These are phyloP conservation scores for Leucophenga varia DNA, from an alignment of 1,140 invertebrate genomes.

Conservation along the genomic window DNA sequence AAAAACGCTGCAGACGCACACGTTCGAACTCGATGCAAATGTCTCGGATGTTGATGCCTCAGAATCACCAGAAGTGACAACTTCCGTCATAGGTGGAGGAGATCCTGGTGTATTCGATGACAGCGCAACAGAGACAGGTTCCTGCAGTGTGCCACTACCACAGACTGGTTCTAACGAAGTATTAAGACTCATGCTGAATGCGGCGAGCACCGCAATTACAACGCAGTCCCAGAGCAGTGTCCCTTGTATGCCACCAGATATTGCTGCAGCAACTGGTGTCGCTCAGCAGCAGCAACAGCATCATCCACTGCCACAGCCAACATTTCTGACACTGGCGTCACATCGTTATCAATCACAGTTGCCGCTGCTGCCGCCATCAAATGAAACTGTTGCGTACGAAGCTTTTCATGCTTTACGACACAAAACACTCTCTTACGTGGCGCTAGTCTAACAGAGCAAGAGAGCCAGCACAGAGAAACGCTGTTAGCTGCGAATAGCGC, in stretches of 20 bases:
- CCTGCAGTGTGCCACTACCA: slow-evolving; percentile 48
- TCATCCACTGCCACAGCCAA: slow-evolving; percentile 5
- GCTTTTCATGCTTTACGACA: slow-evolving; percentile 33
- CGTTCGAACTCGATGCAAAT: slow-evolving; percentile 30
- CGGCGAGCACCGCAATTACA: slow-evolving; percentile 40
- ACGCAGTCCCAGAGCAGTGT: slow-evolving; percentile 5
- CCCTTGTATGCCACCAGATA: slow-evolving; percentile 15
- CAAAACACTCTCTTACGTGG: slow-evolving; percentile 40
- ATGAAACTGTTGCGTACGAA: slow-evolving; percentile 54
- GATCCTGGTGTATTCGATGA: no score
- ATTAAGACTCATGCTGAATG: slow-evolving; percentile 44
- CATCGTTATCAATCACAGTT: slow-evolving; percentile 27
- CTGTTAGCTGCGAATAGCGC: slow-evolving; percentile 30
- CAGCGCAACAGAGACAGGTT: slow-evolving; percentile 41
- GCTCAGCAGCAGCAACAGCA: slow-evolving; percentile 25
- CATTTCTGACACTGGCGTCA: not conserved
- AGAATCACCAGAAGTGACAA: no score
- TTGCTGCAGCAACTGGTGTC: not conserved
- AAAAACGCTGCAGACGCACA: not conserved
- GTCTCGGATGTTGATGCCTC: slow-evolving; percentile 40
- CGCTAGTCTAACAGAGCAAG: slow-evolving; percentile 37
- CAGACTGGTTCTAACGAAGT: slow-evolving; percentile 43
- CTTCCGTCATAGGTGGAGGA: no score
- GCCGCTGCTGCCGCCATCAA: slow-evolving; percentile 19
- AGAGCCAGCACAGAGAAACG: slow-evolving; percentile 31